A percentile compares a stretch with the other conserved stretches of the same genome.
These are phyloP conservation scores for Thelaira solivaga DNA, from an alignment of 2,888 invertebrate genomes.

Conservation along the genomic window DNA sequence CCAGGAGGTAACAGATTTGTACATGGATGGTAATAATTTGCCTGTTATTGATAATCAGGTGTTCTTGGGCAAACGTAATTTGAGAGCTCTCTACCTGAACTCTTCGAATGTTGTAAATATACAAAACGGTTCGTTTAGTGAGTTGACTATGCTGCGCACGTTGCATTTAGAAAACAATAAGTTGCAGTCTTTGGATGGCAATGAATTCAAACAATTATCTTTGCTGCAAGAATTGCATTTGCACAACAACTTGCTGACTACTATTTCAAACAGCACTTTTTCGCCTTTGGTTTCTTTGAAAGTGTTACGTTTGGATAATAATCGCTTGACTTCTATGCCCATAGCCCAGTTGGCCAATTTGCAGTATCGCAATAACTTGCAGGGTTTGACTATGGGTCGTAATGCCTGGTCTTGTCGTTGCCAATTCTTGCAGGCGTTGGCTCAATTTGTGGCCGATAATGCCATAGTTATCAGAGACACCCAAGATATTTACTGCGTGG, in stretches of 20 bases:
- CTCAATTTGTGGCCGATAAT: slow-evolving; percentile 89
- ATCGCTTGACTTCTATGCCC: slow-evolving; percentile 87
- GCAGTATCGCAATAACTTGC: slow-evolving; percentile 79
- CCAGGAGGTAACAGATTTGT: slow-evolving; percentile 95
- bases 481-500: slow-evolving; percentile 88
- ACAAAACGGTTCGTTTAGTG: slow-evolving; percentile 87
- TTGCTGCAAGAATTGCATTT: slow-evolving; percentile 89
- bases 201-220: slow-evolving; percentile 89
- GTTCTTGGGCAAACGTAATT: slow-evolving; percentile 93
- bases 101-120: slow-evolving; percentile 89
- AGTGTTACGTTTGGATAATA: slow-evolving; percentile 89
- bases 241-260: slow-evolving; percentile 89
- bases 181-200: slow-evolving; percentile 86
- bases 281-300: slow-evolving; percentile 86
- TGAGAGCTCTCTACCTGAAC: slow-evolving; percentile 91
- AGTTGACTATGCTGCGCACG: slow-evolving; percentile 86
- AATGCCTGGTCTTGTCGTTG: slow-evolving; percentile 95
- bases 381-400: slow-evolving; percentile 86
- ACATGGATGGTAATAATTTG: slow-evolving; percentile 93
- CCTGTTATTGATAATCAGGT: slow-evolving; percentile 90
- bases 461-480: slow-evolving; percentile 88
- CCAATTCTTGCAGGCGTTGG: slow-evolving; percentile 90
- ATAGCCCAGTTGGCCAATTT: slow-evolving; percentile 84
- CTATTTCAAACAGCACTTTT: slow-evolving; percentile 89
- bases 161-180: slow-evolving; percentile 92